Conservation (phyloP, 1,140 invertebrate species). For the Drepana arcuata region DNA sequence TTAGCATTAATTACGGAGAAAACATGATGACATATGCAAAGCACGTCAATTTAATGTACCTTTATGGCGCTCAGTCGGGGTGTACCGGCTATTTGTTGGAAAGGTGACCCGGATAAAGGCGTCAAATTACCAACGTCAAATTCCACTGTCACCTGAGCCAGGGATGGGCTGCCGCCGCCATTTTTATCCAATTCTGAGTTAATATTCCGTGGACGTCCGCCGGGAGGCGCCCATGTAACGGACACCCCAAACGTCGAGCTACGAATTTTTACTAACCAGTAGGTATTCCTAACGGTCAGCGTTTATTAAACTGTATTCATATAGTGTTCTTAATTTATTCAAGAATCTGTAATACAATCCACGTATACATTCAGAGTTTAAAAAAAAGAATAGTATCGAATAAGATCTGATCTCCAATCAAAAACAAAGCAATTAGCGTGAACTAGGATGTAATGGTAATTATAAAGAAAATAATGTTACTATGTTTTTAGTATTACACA, state of each 20-base stretch:
- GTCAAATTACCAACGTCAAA: slow-evolving; percentile 56
- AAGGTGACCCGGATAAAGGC: slow-evolving; percentile 48
- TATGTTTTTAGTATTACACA: too few relatives aligned
- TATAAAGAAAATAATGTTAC: too few relatives aligned
- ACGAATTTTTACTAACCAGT: too few relatives aligned
- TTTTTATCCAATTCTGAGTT: slow-evolving; percentile 51
- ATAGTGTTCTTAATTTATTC: too few relatives aligned
- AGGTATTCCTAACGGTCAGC: too few relatives aligned
- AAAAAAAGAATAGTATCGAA: too few relatives aligned
- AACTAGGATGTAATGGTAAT: too few relatives aligned
- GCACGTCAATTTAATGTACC: slow-evolving; percentile 13
- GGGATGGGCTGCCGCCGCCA: slow-evolving; percentile 24
- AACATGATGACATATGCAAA: slow-evolving; percentile 24
- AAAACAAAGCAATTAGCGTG: too few relatives aligned
- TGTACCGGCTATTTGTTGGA: slow-evolving; percentile 31
- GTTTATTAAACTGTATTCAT: too few relatives aligned
- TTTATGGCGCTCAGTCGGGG: slow-evolving; percentile 8
- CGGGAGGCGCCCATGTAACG: slow-evolving; percentile 34
- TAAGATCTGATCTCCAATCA: too few relatives aligned
- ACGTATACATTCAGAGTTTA: too few relatives aligned
- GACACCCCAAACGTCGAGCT: slow-evolving; percentile 31
- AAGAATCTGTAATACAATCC: too few relatives aligned
- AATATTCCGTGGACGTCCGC: slow-evolving; percentile 49
- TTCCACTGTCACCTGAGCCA: slow-evolving; percentile 48
- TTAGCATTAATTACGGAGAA: slow-evolving; percentile 3